These are phyloP conservation scores for Halcyon senegalensis DNA, from an alignment of 2,113 vertebrate species.

Conservation along the genomic window DNA sequence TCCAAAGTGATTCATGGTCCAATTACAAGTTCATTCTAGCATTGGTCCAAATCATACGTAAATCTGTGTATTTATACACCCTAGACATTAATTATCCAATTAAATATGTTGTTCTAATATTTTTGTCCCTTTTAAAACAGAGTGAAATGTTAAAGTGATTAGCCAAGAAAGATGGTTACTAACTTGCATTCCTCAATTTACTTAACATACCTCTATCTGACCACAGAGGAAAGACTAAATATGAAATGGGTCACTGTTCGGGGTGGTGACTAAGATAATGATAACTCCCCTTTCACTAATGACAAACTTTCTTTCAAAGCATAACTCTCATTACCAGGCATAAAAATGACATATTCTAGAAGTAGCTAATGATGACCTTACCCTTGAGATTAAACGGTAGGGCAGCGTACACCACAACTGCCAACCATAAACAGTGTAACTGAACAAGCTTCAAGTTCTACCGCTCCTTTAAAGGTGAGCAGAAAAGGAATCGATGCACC, in stretches of 20 bases:
- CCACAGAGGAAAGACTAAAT: neutral
- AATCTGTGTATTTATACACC: neutral
- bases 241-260: neutral
- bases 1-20: neutral
- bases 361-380: neutral
- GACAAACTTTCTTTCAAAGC: neutral
- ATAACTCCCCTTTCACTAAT: neutral
- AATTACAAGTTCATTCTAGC: neutral
- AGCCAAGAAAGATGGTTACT: neutral
- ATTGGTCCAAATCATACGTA: neutral
- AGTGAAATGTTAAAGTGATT: neutral
- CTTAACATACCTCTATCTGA: neutral
- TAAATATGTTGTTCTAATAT: neutral
- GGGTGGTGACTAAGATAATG: neutral
- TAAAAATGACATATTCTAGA: neutral
- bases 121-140: neutral
- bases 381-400: neutral
- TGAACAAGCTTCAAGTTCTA: neutral
- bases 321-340: neutral
- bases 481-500: neutral
- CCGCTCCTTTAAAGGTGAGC: neutral
- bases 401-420: rapidly evolving
- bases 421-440: neutral
- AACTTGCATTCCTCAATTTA: neutral
- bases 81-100: neutral